Evolutionary conservation across 2,888 invertebrate species (phyloP), one percentile per base, ranked within the genome.

Genomic region (Agrochola lota): DNA sequence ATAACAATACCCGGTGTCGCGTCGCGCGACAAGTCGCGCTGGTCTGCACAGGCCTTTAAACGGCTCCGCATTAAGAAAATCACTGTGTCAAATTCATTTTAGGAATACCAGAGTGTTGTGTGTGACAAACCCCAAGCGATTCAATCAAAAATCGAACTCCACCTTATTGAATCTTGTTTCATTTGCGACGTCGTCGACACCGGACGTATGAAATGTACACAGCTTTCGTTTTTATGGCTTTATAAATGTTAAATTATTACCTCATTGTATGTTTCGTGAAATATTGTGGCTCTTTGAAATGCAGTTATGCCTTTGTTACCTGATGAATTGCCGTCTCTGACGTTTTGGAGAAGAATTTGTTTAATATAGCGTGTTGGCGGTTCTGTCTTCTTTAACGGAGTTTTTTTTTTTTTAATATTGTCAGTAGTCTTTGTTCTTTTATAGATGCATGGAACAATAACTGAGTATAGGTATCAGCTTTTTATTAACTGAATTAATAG

Each of bases 241-340:
- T 73, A 77, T 68, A 46, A 77, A 83, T 72, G 69, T 79, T 76
- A 80, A 84, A 85, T 81, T 81, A 85, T 81, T 75, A 78, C 72
- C 49, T 59, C 62, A 26, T 63, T 63, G 26, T 40, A 71, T 67
- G 69, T 77, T 80, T 73, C 12, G 72, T 84, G 35, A 81, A 70
- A 59, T 83, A 71, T 71, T 46, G 55, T 35, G 62, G 74, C 60
- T 64, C 74, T 84, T 80, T 69, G 71, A 55, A 80, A 59, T 62
- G 68, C 71, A 80, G 71, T 84, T 83, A 64, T 52, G 60, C 69
- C 64, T 84, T 84, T 80, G 74, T 84, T 46, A 77, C 30, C 59
- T 80, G 83, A 84, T 80, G 35, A n/a, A 84, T 64, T 59, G 57
- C 74, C 57, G 77, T 84, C 80, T 84, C 43, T 84, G 64, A 80